Percentiles rank a stretch among this genome's conserved stretches.
These are phyloP conservation scores for Campoplex nolae DNA, from an alignment of 2,888 invertebrate genomes.

Conservation along the genomic window DNA sequence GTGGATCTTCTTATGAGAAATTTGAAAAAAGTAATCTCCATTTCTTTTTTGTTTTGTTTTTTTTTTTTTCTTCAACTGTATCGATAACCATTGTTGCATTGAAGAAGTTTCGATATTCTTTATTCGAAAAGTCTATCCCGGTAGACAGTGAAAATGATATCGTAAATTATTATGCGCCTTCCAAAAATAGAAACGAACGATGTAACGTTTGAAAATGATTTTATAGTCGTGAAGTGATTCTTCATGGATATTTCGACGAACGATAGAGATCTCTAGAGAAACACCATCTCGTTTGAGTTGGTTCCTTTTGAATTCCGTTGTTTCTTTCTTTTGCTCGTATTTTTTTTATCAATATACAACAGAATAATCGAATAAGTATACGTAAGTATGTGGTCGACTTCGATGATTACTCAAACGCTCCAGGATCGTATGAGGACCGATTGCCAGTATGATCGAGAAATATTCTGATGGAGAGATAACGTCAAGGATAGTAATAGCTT, in stretches of 20 bases:
- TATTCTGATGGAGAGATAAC: conserved; percentile 30
- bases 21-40: not conserved
- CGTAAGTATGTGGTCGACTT: conserved; percentile 37
- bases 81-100: not conserved
- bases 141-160: not conserved
- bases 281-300: not conserved
- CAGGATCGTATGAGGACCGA: conserved; percentile 61
- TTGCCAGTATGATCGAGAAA: conserved; percentile 37
- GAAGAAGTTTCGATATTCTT: not conserved
- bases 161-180: not conserved
- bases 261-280: not conserved
- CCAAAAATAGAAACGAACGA: not conserved
- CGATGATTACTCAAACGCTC: conserved; percentile 60
- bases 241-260: not conserved
- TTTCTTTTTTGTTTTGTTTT: not conserved
- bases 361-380: conserved; percentile 18
- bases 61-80: not conserved
- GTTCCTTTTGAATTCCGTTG: not conserved
- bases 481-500: conserved; percentile 38
- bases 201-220: not conserved
- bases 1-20: not conserved
- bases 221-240: not conserved
- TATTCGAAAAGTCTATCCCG: not conserved
- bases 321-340: not conserved
- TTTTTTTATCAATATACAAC: not conserved